These are phyloP conservation scores for Centruroides vittatus DNA, from an alignment of 1,140 invertebrate species.

Conservation along the genomic window DNA sequence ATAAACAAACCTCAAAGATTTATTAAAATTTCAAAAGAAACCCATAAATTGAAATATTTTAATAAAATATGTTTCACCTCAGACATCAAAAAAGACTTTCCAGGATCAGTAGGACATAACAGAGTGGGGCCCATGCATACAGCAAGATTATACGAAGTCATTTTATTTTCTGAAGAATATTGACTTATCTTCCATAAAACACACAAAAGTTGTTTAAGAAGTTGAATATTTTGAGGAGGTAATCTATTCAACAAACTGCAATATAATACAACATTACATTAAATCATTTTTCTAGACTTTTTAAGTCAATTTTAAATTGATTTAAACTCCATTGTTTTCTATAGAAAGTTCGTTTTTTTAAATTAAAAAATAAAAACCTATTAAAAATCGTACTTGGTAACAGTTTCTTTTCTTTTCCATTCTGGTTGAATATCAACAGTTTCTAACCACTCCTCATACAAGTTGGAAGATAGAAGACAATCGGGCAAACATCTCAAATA, in stretches of 20 bases:
- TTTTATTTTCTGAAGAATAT: slow-evolving; percentile 60
- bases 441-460: slow-evolving; percentile 31
- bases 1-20: not conserved
- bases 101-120: slow-evolving; percentile 40
- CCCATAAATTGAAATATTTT: no score
- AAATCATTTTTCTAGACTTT: no score
- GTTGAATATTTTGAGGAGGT: slow-evolving; percentile 53
- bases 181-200: slow-evolving; percentile 63
- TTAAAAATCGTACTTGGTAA: slow-evolving; percentile 1
- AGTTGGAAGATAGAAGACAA: slow-evolving; percentile 45
- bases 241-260: slow-evolving; percentile 43
- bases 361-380: no score
- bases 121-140: slow-evolving; percentile 74
- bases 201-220: slow-evolving; percentile 63
- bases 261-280: slow-evolving; percentile 9
- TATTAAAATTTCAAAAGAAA: no score
- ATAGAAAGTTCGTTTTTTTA: no score
- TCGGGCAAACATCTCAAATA: slow-evolving; percentile 67
- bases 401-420: slow-evolving; percentile 16
- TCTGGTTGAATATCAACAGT: slow-evolving; percentile 25
- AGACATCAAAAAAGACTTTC: no score
- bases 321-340: no score
- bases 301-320: no score
- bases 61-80: no score
- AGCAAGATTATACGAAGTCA: slow-evolving; percentile 71